Base-by-base conservation (phyloP, 2,888 invertebrate genomes). In the Nycteola revayana region DNA sequence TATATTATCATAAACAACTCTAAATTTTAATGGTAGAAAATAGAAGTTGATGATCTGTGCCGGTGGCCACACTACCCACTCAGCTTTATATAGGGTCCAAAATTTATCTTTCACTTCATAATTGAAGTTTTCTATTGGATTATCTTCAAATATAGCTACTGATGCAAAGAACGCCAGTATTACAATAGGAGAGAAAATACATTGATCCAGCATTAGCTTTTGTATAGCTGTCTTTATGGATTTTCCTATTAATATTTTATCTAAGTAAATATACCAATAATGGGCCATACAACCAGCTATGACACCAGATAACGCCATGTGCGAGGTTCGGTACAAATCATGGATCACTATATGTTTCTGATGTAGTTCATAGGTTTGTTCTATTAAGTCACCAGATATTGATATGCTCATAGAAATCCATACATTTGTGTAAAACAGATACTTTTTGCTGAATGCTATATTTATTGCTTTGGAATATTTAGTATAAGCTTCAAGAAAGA, bases 31-130 rank as follows among this genome's bases (percentile, higher is more conserved):
- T 6, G 97, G 95, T 48, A 98, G 74, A 66, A 94, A 92, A 74
- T 94, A 96, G 80, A 98, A 98, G 76, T 98, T 98, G n/a, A 98
- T 87, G 24, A 96, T 87, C 75, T 98, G 98, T 1, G 96, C 97
- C 3, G 95, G 95, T 0, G 98, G 97, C 97, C 98, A 98, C 11
- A 98, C 92, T 3, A 95, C 69, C 95, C 96, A 97, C 73, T 98
- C 98, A 1, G 96, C 96, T 28, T 91, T 88, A 67, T 96, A 97
- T 7, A 98, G 81, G 49, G 88, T 91, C 89, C 91, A 91, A 9
- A 94, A 95, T 75, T 97, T 97, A 14, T 90, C 81, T 53, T 86
- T 89, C 18, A 95, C 88, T 81, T 96, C 95, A 23, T 89, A 75
- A 46, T 90, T 89, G 33, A 95, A 91, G 53, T 93, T 92, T 8